Percentiles rank a stretch among this genome's conserved stretches.
phyloP scores from a whole-genome alignment of 2,888 invertebrate species.

The Thymelicus sylvestris region DNA sequence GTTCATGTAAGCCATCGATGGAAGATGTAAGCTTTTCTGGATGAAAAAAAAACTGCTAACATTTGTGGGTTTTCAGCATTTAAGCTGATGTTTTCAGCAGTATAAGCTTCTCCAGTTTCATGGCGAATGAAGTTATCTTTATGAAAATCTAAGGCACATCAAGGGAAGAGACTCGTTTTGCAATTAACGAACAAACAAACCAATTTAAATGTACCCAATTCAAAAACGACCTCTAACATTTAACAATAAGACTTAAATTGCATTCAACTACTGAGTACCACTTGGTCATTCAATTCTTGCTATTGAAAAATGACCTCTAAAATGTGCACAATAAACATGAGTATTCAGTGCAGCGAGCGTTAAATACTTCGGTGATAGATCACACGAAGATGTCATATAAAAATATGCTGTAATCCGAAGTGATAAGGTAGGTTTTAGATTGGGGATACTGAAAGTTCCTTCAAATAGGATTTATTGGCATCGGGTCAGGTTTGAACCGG shows the following conservation, averaged over 20 bases:
- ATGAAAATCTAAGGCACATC: conserved; percentile 49
- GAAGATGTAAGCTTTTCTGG: no score
- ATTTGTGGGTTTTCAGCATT: no score
- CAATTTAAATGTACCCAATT: conserved; percentile 51
- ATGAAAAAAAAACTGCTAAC: no score
- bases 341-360: background rate
- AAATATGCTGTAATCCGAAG: conserved; percentile 18
- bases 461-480: conserved; percentile 66
- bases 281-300: background rate
- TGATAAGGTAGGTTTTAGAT: conserved; percentile 24
- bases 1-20: no score
- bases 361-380: background rate
- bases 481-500: conserved; percentile 55
- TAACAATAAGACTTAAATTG: conserved; percentile 44
- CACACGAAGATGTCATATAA: background rate
- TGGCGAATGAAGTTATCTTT: conserved; percentile 17
- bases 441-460: conserved; percentile 47
- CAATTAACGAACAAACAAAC: conserved; percentile 53
- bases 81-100: conserved; percentile 1
- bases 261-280: conserved; percentile 1
- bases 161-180: conserved; percentile 61
- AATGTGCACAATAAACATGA: background rate
- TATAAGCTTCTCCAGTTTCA: conserved; percentile 14
- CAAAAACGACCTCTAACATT: conserved; percentile 50
- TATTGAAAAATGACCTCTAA: conserved; percentile 24